Percentiles rank a stretch among this genome's conserved stretches.
Conservation (phyloP, 2,797 vertebrate species). For the Cheirogaleus major region DNA sequence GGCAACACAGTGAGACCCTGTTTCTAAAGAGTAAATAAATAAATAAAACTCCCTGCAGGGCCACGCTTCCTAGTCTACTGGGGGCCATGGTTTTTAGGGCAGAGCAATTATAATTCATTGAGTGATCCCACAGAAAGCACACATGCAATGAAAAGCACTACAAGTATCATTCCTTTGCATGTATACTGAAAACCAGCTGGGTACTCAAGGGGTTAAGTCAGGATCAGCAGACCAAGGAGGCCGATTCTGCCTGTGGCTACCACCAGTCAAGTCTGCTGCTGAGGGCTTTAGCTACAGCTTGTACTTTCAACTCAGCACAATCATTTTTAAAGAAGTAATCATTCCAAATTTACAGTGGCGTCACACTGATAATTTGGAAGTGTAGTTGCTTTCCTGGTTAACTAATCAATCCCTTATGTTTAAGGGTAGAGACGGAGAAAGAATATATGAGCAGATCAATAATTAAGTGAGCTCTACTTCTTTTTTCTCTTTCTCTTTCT, state of each 20-base stretch:
- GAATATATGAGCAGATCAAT: conserved; percentile 29
- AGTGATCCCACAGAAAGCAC: conserved; percentile 83
- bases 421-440: conserved; percentile 15
- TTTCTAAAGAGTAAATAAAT: background rate
- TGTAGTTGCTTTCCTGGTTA: background rate
- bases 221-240: conserved; percentile 81
- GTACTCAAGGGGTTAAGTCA: conserved; percentile 82
- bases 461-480: background rate
- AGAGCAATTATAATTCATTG: conserved; percentile 85
- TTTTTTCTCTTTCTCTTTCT: background rate
- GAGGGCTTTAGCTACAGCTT: conserved; percentile 79
- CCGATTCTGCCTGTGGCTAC: conserved; percentile 82
- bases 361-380: conserved; percentile 31
- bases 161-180: conserved; percentile 69
- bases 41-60: conserved; percentile 80
- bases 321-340: conserved; percentile 62
- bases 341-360: conserved; percentile 28
- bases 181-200: conserved; percentile 67
- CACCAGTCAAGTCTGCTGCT: conserved; percentile 80
- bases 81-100: conserved; percentile 81
- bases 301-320: conserved; percentile 77
- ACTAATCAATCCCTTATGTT: conserved; percentile 50
- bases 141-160: conserved; percentile 66
- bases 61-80: conserved; percentile 79
- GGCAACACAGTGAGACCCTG: background rate